Evolutionary conservation across 2,888 invertebrate genomes (phyloP).

Genomic region (Stenotaenia linearis): DNA sequence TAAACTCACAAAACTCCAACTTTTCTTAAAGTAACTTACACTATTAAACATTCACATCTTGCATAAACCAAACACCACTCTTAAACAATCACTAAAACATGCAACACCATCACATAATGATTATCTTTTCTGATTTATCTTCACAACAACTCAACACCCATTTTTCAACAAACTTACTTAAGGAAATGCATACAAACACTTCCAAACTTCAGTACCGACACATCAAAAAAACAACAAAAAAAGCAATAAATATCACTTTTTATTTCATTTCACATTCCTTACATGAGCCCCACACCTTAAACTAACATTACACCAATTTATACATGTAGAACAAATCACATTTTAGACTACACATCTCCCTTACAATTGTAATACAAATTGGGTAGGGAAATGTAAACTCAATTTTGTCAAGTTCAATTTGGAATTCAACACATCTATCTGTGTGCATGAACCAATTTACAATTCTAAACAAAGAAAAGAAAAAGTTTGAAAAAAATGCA

Average conservation of each 20-base stretch:
- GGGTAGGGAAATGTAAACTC: background rate
- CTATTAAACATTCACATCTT: no score
- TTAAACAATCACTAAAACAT: no score
- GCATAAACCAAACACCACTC: no score
- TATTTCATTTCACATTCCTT: background rate
- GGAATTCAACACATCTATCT: constrained; percentile 24
- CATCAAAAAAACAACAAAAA: no score
- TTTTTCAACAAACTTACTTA: no score
- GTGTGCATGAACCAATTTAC: constrained; percentile 17
- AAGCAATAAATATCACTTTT: background rate
- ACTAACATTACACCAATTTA: background rate
- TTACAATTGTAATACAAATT: constrained; percentile 12
- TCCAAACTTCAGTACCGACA: no score
- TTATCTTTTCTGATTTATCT: no score
- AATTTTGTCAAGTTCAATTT: constrained; percentile 26
- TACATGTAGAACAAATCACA: background rate
- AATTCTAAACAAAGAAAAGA: constrained; percentile 8
- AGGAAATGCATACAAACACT: no score
- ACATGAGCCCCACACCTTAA: background rate
- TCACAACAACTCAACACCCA: no score
- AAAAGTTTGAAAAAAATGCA: background rate
- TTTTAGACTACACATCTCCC: background rate
- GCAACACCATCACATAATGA: no score
- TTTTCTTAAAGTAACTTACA: no score
- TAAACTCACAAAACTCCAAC: no score